phyloP scores from a whole-genome alignment of 2,797 vertebrate species.

The Anguilla pacifica region DNA sequence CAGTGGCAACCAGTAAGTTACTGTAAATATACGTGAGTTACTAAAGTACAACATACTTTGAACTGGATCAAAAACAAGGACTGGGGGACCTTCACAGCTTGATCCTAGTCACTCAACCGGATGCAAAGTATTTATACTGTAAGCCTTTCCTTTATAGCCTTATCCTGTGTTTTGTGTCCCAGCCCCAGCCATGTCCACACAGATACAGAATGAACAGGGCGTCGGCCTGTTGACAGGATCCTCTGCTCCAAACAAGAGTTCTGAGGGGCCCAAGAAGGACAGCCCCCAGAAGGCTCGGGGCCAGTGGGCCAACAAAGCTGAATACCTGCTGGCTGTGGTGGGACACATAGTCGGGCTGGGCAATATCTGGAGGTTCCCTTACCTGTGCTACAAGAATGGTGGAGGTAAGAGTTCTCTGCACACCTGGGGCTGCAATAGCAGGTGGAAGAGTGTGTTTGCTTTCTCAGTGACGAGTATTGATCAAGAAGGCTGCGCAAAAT shows the following conservation, averaged over 20 bases:
- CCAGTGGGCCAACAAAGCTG: constrained; percentile 71
- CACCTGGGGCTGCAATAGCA: neutral
- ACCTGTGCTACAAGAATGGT: constrained; percentile 76
- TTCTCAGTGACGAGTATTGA: too few relatives aligned
- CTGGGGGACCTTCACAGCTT: too few relatives aligned
- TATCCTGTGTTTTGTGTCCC: neutral
- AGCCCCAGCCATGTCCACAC: neutral
- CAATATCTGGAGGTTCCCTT: constrained; percentile 75
- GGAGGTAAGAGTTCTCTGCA: constrained; percentile 58
- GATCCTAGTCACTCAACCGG: too few relatives aligned
- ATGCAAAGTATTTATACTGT: too few relatives aligned
- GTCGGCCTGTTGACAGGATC: neutral
- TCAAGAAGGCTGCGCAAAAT: too few relatives aligned
- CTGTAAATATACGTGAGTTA: too few relatives aligned
- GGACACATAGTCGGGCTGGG: constrained; percentile 75
- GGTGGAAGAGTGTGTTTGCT: neutral
- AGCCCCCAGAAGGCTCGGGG: constrained; percentile 56
- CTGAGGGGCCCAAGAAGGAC: neutral
- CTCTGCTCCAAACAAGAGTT: neutral
- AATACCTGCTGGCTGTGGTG: constrained; percentile 73
- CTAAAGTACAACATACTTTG: too few relatives aligned
- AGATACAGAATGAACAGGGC: neutral
- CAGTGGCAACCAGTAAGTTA: too few relatives aligned
- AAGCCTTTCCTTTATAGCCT: neutral
- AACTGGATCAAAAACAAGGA: too few relatives aligned